phyloP scores from a whole-genome alignment of 2,113 vertebrate genomes.

The Psettodes erumei region DNA sequence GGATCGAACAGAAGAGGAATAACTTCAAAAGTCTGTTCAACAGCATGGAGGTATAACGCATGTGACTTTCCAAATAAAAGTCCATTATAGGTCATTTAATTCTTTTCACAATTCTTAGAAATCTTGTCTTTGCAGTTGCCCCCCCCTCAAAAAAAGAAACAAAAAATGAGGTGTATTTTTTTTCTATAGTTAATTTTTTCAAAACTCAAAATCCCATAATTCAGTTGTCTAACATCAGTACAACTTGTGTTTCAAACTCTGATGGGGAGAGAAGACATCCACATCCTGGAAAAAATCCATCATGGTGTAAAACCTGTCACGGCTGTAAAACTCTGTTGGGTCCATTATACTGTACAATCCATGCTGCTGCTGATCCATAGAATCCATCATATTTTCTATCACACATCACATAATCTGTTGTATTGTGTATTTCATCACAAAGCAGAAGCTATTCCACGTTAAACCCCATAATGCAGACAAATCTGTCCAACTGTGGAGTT shows the following conservation, averaged over 20 bases:
- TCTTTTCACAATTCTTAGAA: constrained; percentile 1
- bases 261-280: too few relatives aligned
- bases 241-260: too few relatives aligned
- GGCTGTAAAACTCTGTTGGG: not conserved
- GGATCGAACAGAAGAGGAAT: constrained; percentile 42
- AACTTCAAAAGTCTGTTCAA: constrained; percentile 29
- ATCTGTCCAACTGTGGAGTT: not conserved
- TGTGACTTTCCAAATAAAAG: constrained; percentile 10
- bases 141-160: not conserved
- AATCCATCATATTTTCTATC: not conserved
- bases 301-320: not conserved
- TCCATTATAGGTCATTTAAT: not conserved
- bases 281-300: too few relatives aligned
- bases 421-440: not conserved
- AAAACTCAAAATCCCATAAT: too few relatives aligned
- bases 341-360: constrained; percentile 15
- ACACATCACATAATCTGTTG: too few relatives aligned
- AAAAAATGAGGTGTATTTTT: too few relatives aligned
- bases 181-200: too few relatives aligned
- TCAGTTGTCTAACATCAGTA: too few relatives aligned
- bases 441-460: not conserved
- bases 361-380: not conserved
- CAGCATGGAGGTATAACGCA: constrained; percentile 28
- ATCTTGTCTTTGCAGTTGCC: not conserved
- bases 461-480: too few relatives aligned